These are phyloP conservation scores for Melinaea menophilus DNA, from an alignment of 2,888 invertebrate genomes.

Conservation along the genomic window DNA sequence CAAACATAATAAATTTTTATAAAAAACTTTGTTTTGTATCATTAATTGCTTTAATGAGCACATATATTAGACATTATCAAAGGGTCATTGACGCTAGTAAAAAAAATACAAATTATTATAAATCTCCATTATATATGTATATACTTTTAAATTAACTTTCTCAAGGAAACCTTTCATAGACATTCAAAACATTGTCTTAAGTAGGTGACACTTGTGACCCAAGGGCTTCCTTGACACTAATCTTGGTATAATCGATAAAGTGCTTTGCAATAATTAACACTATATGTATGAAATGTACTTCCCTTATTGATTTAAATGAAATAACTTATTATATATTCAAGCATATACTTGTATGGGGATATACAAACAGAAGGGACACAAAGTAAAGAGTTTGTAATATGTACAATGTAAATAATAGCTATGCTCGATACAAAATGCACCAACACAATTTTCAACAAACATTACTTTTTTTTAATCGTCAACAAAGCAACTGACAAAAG, in stretches of 20 bases:
- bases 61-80: no score
- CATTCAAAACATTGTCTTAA: conserved; percentile 25
- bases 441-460: conserved; percentile 8
- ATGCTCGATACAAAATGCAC: background rate
- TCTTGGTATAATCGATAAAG: conserved; percentile 26
- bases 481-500: conserved; percentile 20
- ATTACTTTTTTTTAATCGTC: conserved; percentile 19
- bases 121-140: background rate
- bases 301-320: no score
- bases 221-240: conserved; percentile 28
- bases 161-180: conserved; percentile 25
- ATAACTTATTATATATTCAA: no score
- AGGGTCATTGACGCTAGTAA: conserved; percentile 16
- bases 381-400: background rate
- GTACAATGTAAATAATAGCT: background rate
- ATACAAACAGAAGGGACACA: background rate
- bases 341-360: no score
- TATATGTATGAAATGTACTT: background rate
- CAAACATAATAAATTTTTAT: no score
- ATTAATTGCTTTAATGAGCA: no score
- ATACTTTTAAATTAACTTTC: conserved; percentile 17
- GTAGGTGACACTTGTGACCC: conserved; percentile 20
- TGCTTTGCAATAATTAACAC: conserved; percentile 10
- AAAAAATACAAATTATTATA: no score
- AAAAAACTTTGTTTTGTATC: no score